Evolutionary conservation across 2,113 vertebrate genomes (phyloP).

Genomic region (Acanthisitta chloris): DNA sequence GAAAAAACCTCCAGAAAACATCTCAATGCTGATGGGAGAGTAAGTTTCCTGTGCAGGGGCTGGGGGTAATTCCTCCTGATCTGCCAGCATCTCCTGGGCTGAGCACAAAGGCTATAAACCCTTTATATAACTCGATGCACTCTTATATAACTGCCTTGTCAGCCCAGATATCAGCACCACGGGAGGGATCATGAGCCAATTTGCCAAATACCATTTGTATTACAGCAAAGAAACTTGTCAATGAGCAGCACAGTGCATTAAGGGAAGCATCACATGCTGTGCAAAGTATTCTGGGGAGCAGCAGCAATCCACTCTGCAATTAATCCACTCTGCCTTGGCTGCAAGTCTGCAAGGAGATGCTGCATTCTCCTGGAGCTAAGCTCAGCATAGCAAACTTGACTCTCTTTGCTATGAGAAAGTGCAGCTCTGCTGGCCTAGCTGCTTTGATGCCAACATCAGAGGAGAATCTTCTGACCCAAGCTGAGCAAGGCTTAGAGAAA

Average conservation of each 20-base stretch:
- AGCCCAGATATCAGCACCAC: background rate
- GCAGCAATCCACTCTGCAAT: slow-evolving; percentile 28
- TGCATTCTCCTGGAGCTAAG: background rate
- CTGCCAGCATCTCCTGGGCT: background rate
- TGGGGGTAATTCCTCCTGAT: background rate
- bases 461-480: background rate
- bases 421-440: background rate
- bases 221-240: slow-evolving; percentile 33
- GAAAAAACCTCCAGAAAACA: background rate
- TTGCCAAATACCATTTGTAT: slow-evolving; percentile 40
- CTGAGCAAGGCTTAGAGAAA: background rate
- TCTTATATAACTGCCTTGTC: background rate
- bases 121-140: background rate
- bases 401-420: background rate
- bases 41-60: background rate
- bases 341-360: background rate
- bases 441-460: background rate
- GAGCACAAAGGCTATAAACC: background rate
- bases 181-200: slow-evolving; percentile 16
- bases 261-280: background rate
- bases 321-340: slow-evolving; percentile 36
- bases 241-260: slow-evolving; percentile 16
- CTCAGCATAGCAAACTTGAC: background rate
- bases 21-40: background rate
- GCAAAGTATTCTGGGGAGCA: slow-evolving; percentile 13